phyloP scores from a whole-genome alignment of 2,888 invertebrate species.

The Coenonympha arcania region DNA sequence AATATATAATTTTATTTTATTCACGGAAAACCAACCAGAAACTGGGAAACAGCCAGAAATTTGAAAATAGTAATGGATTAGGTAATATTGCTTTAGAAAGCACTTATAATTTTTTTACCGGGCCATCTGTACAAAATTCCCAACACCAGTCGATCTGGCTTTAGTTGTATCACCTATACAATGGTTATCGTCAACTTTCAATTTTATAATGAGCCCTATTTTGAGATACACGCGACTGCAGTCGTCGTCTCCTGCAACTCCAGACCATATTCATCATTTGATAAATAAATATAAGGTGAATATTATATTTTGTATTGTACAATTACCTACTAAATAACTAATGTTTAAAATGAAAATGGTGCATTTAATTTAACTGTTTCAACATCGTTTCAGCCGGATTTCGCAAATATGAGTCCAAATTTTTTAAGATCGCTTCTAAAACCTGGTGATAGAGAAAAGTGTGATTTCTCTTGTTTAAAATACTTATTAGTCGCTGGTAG shows the following conservation, averaged over 20 bases:
- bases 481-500: constrained; percentile 43
- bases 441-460: constrained; percentile 33
- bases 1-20: no score
- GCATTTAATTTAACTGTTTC: not conserved
- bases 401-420: constrained; percentile 39
- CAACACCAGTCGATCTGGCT: constrained; percentile 34
- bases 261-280: constrained; percentile 34
- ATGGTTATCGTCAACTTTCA: constrained; percentile 40
- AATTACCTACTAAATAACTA: not conserved
- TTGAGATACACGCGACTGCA: constrained; percentile 41
- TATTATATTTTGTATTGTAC: constrained; percentile 13
- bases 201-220: constrained; percentile 34
- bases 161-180: constrained; percentile 39
- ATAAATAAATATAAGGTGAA: constrained; percentile 44
- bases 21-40: no score
- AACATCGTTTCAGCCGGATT: constrained; percentile 48
- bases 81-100: not conserved
- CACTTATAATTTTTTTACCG: constrained; percentile 31
- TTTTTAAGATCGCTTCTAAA: constrained; percentile 39
- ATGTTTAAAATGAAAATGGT: not conserved
- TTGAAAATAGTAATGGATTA: no score
- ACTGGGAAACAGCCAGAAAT: no score
- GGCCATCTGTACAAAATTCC: constrained; percentile 32
- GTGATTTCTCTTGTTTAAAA: constrained; percentile 45
- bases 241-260: constrained; percentile 30